Evolutionary conservation across 2,797 vertebrate genomes (phyloP), one percentile per base, ranked within the genome.

Genomic region (Chaetodon trifasciatus): DNA sequence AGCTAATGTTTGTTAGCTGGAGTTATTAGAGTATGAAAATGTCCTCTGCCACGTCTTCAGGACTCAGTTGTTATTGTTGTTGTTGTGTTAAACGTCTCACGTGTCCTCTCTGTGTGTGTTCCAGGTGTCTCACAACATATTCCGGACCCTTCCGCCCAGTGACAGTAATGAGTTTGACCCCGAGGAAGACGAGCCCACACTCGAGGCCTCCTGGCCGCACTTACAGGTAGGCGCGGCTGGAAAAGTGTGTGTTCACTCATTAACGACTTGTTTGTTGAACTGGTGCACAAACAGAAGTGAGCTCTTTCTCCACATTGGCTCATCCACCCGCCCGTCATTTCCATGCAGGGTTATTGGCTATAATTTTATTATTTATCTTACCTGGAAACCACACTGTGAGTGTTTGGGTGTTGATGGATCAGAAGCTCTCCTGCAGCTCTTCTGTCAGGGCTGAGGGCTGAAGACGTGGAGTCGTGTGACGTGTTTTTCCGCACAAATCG

Each of bases 51-150:
- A 16, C 13, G n/a, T 16, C n/a, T 23, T 12, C 28, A 32, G 28
- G 32, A 32, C 28, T 32, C 28, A 32, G 28, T 28, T 28, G 3
- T 28, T 28, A 28, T 28, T 28, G 28, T 28, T 28, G 28, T 28
- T 28, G 28, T 28, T 28, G 28, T 28, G 9, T 12, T 16, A 19
- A 13, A 0, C 13, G 6, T 35, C 47, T 42, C 24, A 37, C 16
- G 9, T 15, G 12, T 35, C 35, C 4, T 21, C 2, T 78, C 4
- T 80, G 21, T 49, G 39, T 35, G 68, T 72, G 55, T 86, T 93
- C 76, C 93, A 99, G 98, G 98, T 99, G 92, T 99, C 98, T 96
- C 97, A 98, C 96, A 99, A 99, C 97, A 99, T 99, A 95, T 99
- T 99, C 96, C 97, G 98, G 95, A 99, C 98, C 90, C 98, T 99